Conservation (phyloP, 2,888 invertebrate genomes). For the Ectemnius continuus region DNA sequence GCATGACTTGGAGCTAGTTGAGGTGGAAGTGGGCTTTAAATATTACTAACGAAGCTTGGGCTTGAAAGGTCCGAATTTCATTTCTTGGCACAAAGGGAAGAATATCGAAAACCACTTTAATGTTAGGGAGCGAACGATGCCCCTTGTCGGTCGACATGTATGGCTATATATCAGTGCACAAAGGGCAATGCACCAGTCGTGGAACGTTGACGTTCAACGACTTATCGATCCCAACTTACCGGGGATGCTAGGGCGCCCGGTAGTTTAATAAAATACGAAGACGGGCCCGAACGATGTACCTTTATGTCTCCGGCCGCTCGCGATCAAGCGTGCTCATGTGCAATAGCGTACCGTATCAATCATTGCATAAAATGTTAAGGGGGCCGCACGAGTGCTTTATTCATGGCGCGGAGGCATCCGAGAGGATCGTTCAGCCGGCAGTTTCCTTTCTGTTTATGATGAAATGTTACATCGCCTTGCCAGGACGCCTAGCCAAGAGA, state of each 20-base stretch:
- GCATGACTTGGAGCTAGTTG: no score
- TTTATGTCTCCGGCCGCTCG: constrained; percentile 38
- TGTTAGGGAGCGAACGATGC: no score
- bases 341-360: constrained; percentile 46
- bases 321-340: constrained; percentile 36
- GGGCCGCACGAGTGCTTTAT: constrained; percentile 28
- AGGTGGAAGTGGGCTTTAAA: no score
- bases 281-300: constrained; percentile 36
- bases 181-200: constrained; percentile 53
- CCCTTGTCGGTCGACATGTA: background rate
- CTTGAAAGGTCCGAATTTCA: no score
- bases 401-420: constrained; percentile 22
- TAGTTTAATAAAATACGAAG: constrained; percentile 61
- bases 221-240: constrained; percentile 55
- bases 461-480: constrained; percentile 23
- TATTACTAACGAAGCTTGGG: no score
- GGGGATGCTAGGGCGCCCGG: constrained; percentile 31
- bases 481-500: background rate
- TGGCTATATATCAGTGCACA: constrained; percentile 34
- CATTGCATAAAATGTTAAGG: constrained; percentile 43
- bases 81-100: no score
- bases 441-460: constrained; percentile 23
- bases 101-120: no score
- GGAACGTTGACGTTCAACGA: constrained; percentile 55
- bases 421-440: constrained; percentile 22